A percentile compares a stretch with the other conserved stretches of the same genome.
Evolutionary conservation across 1,140 invertebrate genomes (phyloP).

Genomic region (Dufourea novaeangliae): DNA sequence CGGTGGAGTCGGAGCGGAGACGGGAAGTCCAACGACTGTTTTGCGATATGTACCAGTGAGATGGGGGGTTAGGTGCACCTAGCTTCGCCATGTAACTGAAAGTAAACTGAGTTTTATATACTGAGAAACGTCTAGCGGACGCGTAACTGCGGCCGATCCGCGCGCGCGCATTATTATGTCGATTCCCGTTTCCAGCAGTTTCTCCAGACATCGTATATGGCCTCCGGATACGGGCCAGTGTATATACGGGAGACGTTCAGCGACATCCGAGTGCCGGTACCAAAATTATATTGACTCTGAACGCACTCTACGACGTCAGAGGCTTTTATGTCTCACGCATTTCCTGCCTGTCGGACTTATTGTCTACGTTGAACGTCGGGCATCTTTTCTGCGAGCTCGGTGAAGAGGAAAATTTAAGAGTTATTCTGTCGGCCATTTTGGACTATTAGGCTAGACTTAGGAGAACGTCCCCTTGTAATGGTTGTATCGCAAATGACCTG

Average conservation of each 20-base stretch:
- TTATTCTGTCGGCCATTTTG: neutral
- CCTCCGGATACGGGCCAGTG: constrained; percentile 7
- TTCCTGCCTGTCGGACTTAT: constrained; percentile 11
- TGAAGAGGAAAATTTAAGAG: neutral
- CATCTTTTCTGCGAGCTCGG: neutral
- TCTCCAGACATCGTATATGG: constrained; percentile 40
- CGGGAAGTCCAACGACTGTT: constrained; percentile 33
- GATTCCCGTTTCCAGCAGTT: constrained; percentile 50
- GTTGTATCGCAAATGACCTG: neutral
- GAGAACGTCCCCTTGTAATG: neutral
- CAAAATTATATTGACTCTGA: constrained; percentile 72
- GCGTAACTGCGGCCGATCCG: constrained; percentile 55
- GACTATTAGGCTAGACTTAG: neutral
- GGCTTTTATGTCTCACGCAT: constrained; percentile 45
- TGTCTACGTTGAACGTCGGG: neutral
- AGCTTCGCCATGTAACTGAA: constrained; percentile 50
- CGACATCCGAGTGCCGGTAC: constrained; percentile 59
- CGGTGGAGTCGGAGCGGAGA: constrained; percentile 12
- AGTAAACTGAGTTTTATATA: constrained; percentile 71
- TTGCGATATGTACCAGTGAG: constrained; percentile 1
- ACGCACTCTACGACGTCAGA: constrained; percentile 59
- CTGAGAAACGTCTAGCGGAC: constrained; percentile 32
- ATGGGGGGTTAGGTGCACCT: neutral
- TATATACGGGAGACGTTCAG: constrained; percentile 19
- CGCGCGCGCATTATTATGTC: constrained; percentile 36